Conservation (phyloP, 1,140 invertebrate genomes). For the Sesamia nonagrioides region DNA sequence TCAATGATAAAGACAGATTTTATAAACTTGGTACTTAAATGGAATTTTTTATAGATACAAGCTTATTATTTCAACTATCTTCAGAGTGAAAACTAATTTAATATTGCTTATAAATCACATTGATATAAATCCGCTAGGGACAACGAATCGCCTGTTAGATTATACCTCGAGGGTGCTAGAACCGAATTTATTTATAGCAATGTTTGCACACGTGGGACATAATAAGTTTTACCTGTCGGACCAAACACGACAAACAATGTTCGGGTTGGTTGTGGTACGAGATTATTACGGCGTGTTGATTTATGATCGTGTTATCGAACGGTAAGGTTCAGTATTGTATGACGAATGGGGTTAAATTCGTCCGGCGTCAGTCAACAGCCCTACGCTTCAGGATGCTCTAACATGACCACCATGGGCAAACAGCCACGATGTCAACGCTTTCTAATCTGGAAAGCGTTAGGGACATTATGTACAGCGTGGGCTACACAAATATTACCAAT, state of each 20-base stretch:
- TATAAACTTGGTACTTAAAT: slow-evolving; percentile 54
- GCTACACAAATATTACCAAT: slow-evolving; percentile 36
- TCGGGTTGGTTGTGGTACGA: slow-evolving; percentile 33
- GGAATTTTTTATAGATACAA: slow-evolving; percentile 48
- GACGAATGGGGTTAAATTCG: slow-evolving; percentile 47
- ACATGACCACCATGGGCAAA: slow-evolving; percentile 73
- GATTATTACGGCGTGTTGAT: slow-evolving; percentile 48
- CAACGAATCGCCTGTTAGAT: slow-evolving; percentile 30
- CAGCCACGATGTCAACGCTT: slow-evolving; percentile 69
- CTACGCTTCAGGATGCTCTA: slow-evolving; percentile 61
- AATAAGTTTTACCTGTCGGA: slow-evolving; percentile 48
- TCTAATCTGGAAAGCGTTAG: slow-evolving; percentile 77
- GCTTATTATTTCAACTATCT: slow-evolving; percentile 24
- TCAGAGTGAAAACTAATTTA: slow-evolving; percentile 33
- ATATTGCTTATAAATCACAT: slow-evolving; percentile 35
- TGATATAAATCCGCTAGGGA: slow-evolving; percentile 28
- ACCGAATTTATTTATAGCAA: slow-evolving; percentile 29
- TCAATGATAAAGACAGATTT: slow-evolving; percentile 55
- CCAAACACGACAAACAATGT: slow-evolving; percentile 33
- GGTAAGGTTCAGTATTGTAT: slow-evolving; percentile 58
- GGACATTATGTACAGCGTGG: slow-evolving; percentile 55
- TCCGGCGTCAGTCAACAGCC: slow-evolving; percentile 64
- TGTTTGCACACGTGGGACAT: slow-evolving; percentile 51
- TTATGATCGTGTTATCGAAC: slow-evolving; percentile 52
- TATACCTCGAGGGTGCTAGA: slow-evolving; percentile 22